These are phyloP conservation scores for Meda fulgida DNA, from an alignment of 2,797 vertebrate genomes.

Conservation along the genomic window DNA sequence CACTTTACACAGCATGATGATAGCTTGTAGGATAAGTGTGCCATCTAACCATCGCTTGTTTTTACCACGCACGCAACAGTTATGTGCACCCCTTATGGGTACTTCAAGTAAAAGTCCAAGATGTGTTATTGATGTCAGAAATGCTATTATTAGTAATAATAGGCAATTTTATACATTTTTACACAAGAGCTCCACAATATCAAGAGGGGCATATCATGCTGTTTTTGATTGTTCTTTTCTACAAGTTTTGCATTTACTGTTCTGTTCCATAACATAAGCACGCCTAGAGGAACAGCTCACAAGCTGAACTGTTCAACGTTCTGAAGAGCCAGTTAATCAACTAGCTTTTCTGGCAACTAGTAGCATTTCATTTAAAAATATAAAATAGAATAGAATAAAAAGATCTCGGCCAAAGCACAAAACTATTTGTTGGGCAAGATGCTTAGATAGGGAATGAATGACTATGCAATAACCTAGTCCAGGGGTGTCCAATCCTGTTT, in stretches of 20 bases:
- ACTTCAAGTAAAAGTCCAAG: slow-evolving; percentile 40
- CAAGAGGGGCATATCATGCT: not conserved
- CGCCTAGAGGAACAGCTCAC: not conserved
- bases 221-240: not conserved
- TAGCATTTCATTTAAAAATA: not conserved
- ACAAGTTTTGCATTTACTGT: not conserved
- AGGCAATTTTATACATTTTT: slow-evolving; percentile 51
- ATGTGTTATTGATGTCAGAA: slow-evolving; percentile 21
- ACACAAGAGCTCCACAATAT: not conserved
- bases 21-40: too few relatives aligned
- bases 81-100: not conserved
- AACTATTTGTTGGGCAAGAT: not conserved
- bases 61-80: too few relatives aligned
- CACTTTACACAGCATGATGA: too few relatives aligned
- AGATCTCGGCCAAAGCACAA: not conserved
- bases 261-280: not conserved
- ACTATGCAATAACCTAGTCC: not conserved
- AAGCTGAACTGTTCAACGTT: not conserved
- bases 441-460: not conserved
- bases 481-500: not conserved
- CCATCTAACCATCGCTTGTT: too few relatives aligned
- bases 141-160: slow-evolving; percentile 36
- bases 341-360: not conserved
- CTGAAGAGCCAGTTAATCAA: not conserved
- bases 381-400: too few relatives aligned